Evolutionary conservation across 2,888 invertebrate species (phyloP).

Genomic region (Thymelicus acteon): DNA sequence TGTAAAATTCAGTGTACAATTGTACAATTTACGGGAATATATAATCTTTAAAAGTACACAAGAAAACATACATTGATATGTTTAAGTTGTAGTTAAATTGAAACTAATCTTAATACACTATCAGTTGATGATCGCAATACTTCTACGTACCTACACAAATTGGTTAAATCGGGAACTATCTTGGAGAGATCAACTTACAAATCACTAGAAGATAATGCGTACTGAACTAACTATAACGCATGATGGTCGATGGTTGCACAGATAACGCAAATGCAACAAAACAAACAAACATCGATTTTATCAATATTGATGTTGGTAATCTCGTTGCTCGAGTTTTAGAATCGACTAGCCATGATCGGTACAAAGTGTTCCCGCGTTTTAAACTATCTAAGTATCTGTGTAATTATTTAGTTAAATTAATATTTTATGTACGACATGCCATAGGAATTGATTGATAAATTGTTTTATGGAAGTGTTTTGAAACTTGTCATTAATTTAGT

Average conservation of each 20-base stretch:
- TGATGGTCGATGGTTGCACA: slow-evolving; percentile 18
- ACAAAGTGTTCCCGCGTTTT: neutral
- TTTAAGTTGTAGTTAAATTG: neutral
- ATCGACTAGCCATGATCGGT: neutral
- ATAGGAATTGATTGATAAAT: neutral
- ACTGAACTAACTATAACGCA: slow-evolving; percentile 16
- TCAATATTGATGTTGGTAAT: slow-evolving; percentile 19
- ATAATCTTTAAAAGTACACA: too few relatives aligned
- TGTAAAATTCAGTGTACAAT: too few relatives aligned
- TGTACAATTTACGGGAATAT: too few relatives aligned
- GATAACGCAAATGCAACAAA: slow-evolving; percentile 19
- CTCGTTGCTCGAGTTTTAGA: neutral
- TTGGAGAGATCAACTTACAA: slow-evolving; percentile 24
- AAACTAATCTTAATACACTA: slow-evolving; percentile 1
- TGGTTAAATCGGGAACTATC: slow-evolving; percentile 9
- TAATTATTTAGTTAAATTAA: slow-evolving; percentile 4
- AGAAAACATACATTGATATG: neutral
- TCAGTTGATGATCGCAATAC: neutral
- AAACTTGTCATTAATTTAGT: too few relatives aligned
- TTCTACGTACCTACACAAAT: slow-evolving; percentile 15
- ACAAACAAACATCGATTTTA: slow-evolving; percentile 16
- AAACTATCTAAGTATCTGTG: neutral
- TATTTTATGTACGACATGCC: neutral
- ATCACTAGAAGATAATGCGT: slow-evolving; percentile 25
- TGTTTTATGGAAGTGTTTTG: neutral